Evolutionary conservation across 1,140 invertebrate genomes (phyloP), one percentile per base, ranked within the genome.

Genomic region (Galendromus occidentalis): DNA sequence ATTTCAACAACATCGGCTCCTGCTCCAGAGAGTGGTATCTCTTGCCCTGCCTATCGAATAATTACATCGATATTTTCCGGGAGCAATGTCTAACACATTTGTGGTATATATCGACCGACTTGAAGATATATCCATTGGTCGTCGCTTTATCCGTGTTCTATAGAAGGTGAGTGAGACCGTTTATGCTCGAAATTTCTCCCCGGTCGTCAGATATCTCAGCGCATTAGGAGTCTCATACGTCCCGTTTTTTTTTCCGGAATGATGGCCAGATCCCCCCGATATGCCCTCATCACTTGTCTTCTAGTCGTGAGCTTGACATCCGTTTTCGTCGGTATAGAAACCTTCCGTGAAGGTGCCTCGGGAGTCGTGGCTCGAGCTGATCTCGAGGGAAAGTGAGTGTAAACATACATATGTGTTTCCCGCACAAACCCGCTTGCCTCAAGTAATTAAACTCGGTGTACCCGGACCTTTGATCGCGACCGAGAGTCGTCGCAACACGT

Each of bases 311-410:
- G 25, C 2, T 29, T 59, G 14, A 59, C 51, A 1, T 59, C 51
- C 14, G 12, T 59, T 2, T 33, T 18, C 14, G 51, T 59, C 9
- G 51, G 25, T 9, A 17, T 59, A 12, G 51, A 59, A 22, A 59
- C 51, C 25, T 22, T 18, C 33, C 33, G 17, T 4, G 51, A 25
- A 25, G 51, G 51, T 18, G 51, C 51, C 14, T 25, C 51, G 5
- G 51, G 51, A 29, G 51, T 59, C 9, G 51, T 59, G 14, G 51
- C 51, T 22, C 1, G 51, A 59, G 51, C 51, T 59, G 51, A 59
- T 33, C 51, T 59, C 51, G 51, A 59, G 33, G 51, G 51, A 25
- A 59, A 59, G 51, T 59, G 33, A 59, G 51, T 59, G 12, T 2
- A 17, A 39, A 6, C 33, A n/a, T n/a, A n/a, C n/a, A n/a, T 39